These are phyloP conservation scores for Lasiommata megera DNA, from an alignment of 2,888 invertebrate genomes.

Conservation along the genomic window DNA sequence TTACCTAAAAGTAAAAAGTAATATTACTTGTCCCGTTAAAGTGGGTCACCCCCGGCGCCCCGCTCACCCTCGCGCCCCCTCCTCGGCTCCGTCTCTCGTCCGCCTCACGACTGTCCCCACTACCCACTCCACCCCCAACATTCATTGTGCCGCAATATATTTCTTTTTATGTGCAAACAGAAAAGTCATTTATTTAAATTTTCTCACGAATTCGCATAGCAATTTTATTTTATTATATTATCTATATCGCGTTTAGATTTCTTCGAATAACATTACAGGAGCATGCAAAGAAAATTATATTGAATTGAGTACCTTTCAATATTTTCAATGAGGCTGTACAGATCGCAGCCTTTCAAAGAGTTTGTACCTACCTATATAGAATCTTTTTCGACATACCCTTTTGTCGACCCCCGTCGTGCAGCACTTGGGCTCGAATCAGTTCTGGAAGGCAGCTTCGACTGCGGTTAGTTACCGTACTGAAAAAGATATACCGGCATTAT, in stretches of 20 bases:
- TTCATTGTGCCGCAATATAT: slow-evolving; percentile 82
- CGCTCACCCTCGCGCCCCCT: slow-evolving; percentile 38
- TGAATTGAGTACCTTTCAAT: slow-evolving; percentile 40
- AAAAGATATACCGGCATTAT: too few relatives aligned
- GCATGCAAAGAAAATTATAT: slow-evolving; percentile 41
- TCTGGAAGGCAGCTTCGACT: too few relatives aligned
- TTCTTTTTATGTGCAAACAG: slow-evolving; percentile 82
- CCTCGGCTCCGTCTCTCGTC: slow-evolving; percentile 58
- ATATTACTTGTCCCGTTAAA: slow-evolving; percentile 82
- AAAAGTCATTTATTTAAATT: slow-evolving; percentile 82
- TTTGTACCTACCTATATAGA: not conserved
- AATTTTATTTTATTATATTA: slow-evolving; percentile 81
- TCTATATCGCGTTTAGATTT: slow-evolving; percentile 77
- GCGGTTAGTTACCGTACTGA: too few relatives aligned
- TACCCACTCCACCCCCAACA: slow-evolving; percentile 70
- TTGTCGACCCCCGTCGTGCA: too few relatives aligned
- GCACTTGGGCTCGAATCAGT: too few relatives aligned
- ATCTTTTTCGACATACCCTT: not conserved
- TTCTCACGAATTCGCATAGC: slow-evolving; percentile 81
- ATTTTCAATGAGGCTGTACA: slow-evolving; percentile 2
- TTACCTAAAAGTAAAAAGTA: slow-evolving; percentile 82
- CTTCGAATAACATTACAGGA: slow-evolving; percentile 54
- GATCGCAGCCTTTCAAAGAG: not conserved
- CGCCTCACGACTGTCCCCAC: slow-evolving; percentile 68
- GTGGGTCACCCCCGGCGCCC: slow-evolving; percentile 74